phyloP scores from a whole-genome alignment of 2,113 vertebrate species.

The Acinonyx jubatus region DNA sequence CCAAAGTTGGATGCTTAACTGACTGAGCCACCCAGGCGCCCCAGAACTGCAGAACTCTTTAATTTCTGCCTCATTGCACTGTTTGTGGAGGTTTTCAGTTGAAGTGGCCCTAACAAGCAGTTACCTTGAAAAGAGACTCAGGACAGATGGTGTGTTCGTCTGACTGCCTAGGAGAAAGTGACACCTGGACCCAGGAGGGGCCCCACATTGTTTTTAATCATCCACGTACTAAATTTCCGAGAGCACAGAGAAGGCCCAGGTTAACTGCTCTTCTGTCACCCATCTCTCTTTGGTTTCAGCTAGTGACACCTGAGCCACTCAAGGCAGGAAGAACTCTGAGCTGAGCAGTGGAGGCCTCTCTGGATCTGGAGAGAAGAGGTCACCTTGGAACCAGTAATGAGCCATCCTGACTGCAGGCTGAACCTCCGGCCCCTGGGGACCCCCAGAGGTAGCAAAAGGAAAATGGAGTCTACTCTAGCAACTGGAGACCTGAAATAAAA shows the following conservation, averaged over 20 bases:
- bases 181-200: neutral
- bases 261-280: conserved; percentile 49
- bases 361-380: conserved; percentile 81
- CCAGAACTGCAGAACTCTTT: neutral
- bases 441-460: conserved; percentile 84
- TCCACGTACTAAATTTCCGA: neutral
- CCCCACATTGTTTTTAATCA: neutral
- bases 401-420: conserved; percentile 79
- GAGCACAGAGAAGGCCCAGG: neutral
- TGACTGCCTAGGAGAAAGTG: neutral
- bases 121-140: neutral
- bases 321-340: conserved; percentile 81
- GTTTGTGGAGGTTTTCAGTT: conserved; percentile 1
- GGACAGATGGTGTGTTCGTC: neutral
- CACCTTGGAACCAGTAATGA: conserved; percentile 83
- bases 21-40: too few species aligned
- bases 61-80: neutral
- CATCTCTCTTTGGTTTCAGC: conserved; percentile 83
- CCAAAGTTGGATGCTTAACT: too few species aligned
- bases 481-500: neutral
- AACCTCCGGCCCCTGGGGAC: conserved; percentile 81
- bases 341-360: conserved; percentile 73
- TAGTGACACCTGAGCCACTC: conserved; percentile 79
- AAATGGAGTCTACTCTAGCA: neutral
- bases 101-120: neutral